Base-by-base conservation (phyloP, 1,140 invertebrate genomes). In the Lethrus apterus region DNA sequence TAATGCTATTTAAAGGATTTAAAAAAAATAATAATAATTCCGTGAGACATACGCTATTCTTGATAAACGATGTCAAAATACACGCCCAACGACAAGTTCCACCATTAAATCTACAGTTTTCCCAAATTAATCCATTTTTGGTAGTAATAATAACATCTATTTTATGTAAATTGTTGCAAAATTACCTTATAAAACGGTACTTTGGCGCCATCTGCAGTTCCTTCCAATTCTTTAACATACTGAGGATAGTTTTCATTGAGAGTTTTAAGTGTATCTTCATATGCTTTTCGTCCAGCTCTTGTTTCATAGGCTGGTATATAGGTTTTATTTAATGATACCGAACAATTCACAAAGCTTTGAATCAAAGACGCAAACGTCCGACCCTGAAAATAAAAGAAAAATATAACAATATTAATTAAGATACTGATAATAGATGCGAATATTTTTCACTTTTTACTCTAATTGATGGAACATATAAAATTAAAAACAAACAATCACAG, bases 101-200 rank as follows among this genome's bases (percentile, higher is more conserved):
- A n/a, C n/a, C n/a, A 21, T 41, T 4, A 41, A 24, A 15, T 41
- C 38, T n/a, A n/a, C n/a, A n/a, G n/a, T n/a, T n/a, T n/a, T n/a
- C n/a, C n/a, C n/a, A n/a, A n/a, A n/a, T 71, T 70, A 80, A 55
- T 90, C 87, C 73, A 90, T 74, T 63, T 90, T 86, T 51, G 90
- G 72, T 1, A 91, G 68, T 62, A 91, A 89, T 20, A 92, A 62
- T 87, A 91, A 67, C 2, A 41, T 26, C 1, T 17, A n/a, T 8
- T 11, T 24, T 9, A 34, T 38, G 30, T 7, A 23, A 30, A 36
- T 20, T 24, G 2, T 33, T 7, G 31, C 11, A 33, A 17, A 35
- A 24, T 50, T 69, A 86, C 84, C 72, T 86, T 84, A 55, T 88
- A 68, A 63, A 91, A 92, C 1, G 87, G 81, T 5, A 91, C 81